These are phyloP conservation scores for Pristionchus exspectatus DNA, from an alignment of 2,888 invertebrate species.

Conservation along the genomic window DNA sequence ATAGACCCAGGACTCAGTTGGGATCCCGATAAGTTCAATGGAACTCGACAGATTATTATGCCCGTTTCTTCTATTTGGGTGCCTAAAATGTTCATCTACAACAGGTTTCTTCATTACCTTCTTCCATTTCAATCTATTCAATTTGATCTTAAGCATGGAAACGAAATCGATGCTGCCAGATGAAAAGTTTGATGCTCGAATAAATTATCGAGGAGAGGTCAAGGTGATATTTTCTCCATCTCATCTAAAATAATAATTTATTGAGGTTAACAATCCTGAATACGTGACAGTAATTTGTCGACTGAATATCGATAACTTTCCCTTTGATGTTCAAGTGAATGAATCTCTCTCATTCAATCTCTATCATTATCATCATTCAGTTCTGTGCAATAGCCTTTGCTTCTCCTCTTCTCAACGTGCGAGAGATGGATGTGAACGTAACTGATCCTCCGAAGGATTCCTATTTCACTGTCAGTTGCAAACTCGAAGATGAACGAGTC, in stretches of 20 bases:
- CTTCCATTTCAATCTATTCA: not conserved
- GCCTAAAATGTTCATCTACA: conserved; percentile 77
- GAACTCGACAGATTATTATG: conserved; percentile 70
- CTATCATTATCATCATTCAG: conserved; percentile 56
- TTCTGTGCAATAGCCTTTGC: conserved; percentile 77
- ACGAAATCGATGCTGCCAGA: conserved; percentile 77
- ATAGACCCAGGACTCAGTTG: conserved; percentile 71
- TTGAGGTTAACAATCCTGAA: conserved; percentile 66
- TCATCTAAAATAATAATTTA: no score
- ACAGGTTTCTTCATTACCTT: conserved; percentile 59
- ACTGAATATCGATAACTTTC: conserved; percentile 75
- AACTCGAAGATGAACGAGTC: not conserved
- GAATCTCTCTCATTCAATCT: not conserved
- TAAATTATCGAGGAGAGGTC: conserved; percentile 71
- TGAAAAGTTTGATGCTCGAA: conserved; percentile 74
- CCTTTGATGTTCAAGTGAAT: conserved; percentile 73
- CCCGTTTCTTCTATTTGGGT: conserved; percentile 75
- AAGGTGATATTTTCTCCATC: conserved; percentile 65
- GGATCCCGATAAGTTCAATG: conserved; percentile 71
- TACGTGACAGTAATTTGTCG: conserved; percentile 73
- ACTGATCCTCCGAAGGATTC: conserved; percentile 72
- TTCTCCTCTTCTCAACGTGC: conserved; percentile 73
- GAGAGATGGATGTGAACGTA: conserved; percentile 76
- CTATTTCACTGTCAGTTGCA: conserved; percentile 69
- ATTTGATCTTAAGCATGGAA: conserved; percentile 71